phyloP scores from a whole-genome alignment of 2,888 invertebrate genomes.

The Listrodromus nycthemerus region DNA sequence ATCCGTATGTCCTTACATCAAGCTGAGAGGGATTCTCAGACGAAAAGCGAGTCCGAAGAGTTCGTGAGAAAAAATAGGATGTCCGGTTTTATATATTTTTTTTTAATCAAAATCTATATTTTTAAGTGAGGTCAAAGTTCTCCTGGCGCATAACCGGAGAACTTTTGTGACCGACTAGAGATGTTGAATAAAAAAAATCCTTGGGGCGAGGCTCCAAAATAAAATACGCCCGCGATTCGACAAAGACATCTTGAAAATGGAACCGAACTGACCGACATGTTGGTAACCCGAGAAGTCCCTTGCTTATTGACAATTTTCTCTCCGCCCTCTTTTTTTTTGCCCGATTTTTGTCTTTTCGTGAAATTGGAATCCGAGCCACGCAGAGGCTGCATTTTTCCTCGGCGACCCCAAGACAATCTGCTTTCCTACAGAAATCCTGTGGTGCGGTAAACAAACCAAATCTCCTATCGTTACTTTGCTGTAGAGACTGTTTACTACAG shows the following conservation, averaged over 20 bases:
- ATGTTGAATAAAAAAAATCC: neutral
- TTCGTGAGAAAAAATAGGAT: too few species aligned
- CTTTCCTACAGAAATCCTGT: neutral
- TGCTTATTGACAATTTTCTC: conserved; percentile 7
- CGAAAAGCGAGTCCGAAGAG: neutral
- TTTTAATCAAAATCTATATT: neutral
- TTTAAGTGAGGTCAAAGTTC: too few species aligned
- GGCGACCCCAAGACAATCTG: neutral
- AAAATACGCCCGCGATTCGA: neutral
- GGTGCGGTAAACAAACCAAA: too few species aligned
- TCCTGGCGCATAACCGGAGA: too few species aligned
- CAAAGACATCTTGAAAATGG: neutral
- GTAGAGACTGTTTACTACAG: too few species aligned
- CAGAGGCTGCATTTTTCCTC: neutral
- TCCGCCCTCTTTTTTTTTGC: neutral
- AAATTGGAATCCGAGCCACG: neutral
- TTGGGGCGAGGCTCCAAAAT: neutral
- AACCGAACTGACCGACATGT: neutral
- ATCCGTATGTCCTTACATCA: neutral
- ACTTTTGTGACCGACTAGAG: too few species aligned
- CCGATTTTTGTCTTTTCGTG: neutral
- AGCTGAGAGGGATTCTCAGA: neutral
- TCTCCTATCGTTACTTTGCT: too few species aligned
- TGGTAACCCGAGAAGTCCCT: neutral
- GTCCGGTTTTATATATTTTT: neutral